phyloP scores from a whole-genome alignment of 2,113 vertebrate genomes.

The Sinocyclocheilus anshuiensis region DNA sequence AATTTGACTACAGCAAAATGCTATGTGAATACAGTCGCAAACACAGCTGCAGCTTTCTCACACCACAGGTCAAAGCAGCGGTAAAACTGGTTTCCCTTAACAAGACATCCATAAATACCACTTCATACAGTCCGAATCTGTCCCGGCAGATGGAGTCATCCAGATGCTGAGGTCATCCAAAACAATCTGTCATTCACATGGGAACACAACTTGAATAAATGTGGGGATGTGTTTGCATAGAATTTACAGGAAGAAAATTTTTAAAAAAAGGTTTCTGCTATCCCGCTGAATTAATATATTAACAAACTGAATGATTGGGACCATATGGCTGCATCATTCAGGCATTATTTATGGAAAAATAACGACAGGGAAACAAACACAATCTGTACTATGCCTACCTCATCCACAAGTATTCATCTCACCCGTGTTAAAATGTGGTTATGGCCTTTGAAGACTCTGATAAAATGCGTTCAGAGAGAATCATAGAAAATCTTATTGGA shows the following conservation, averaged over 20 bases:
- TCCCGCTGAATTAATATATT: not conserved
- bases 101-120: constrained; percentile 40
- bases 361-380: constrained; percentile 15
- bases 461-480: constrained; percentile 22
- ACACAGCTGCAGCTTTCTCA: constrained; percentile 41
- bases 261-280: not conserved
- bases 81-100: constrained; percentile 25
- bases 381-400: constrained; percentile 16
- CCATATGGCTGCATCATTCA: constrained; percentile 66
- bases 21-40: not conserved
- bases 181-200: constrained; percentile 36
- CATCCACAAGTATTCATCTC: constrained; percentile 45
- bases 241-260: not conserved
- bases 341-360: constrained; percentile 45
- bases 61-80: constrained; percentile 26
- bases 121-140: constrained; percentile 6
- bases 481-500: constrained; percentile 19
- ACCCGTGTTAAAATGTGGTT: constrained; percentile 10
- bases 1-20: not conserved
- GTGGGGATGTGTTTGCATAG: not conserved
- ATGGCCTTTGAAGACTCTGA: constrained; percentile 27
- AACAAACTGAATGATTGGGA: constrained; percentile 45
- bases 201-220: constrained; percentile 21
- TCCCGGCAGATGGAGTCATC: constrained; percentile 23
- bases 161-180: constrained; percentile 52